phyloP scores from a whole-genome alignment of 2,888 invertebrate species.

The Cataglyphis cursor region DNA sequence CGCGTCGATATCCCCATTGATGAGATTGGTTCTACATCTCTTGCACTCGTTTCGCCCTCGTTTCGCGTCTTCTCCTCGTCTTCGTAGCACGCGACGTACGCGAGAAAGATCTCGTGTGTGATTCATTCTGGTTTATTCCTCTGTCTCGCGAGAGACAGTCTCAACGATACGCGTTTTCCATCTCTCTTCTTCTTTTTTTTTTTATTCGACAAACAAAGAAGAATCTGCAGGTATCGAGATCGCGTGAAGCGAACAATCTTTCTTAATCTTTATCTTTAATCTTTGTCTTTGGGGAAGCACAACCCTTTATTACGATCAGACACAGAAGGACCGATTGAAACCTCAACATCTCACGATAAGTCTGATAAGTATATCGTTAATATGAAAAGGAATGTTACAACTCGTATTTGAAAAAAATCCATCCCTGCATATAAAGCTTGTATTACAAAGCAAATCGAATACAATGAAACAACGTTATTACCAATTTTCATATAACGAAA shows the following conservation, averaged over 20 bases:
- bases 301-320: not conserved
- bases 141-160: slow-evolving; percentile 9
- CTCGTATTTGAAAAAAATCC: not conserved
- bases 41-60: slow-evolving; percentile 29
- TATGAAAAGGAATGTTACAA: not conserved
- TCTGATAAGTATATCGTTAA: not conserved
- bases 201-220: not conserved
- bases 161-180: not conserved
- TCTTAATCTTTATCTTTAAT: not conserved
- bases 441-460: not conserved
- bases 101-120: slow-evolving; percentile 36
- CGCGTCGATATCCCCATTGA: slow-evolving; percentile 48
- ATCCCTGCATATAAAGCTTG: not conserved
- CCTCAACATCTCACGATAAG: not conserved
- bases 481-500: not conserved
- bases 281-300: not conserved
- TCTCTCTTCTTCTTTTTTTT: not conserved
- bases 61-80: slow-evolving; percentile 7
- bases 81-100: slow-evolving; percentile 5
- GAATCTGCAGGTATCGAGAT: not conserved
- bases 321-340: not conserved
- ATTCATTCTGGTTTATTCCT: slow-evolving; percentile 72
- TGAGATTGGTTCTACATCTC: not conserved
- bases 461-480: not conserved
- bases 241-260: not conserved